These are phyloP conservation scores for Acrobasis repandana DNA, from an alignment of 2,888 invertebrate species.

Conservation along the genomic window DNA sequence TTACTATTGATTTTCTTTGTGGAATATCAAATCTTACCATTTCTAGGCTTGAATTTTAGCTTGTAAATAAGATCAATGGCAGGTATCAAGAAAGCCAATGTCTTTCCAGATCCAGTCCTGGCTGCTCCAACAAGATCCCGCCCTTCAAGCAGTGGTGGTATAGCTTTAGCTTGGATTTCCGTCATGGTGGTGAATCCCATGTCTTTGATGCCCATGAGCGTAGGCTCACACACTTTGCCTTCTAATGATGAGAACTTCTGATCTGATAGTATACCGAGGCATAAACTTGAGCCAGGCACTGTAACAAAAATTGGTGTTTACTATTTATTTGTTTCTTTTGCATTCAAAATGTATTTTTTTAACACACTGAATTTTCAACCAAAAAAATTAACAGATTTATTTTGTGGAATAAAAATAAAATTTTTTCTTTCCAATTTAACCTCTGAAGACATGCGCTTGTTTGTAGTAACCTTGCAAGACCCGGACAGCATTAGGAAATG, in stretches of 20 bases:
- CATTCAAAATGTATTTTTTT: too few relatives aligned
- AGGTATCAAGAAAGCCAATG: conserved; percentile 97
- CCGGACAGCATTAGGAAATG: too few relatives aligned
- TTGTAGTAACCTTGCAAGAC: too few relatives aligned
- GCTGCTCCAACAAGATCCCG: conserved; percentile 97
- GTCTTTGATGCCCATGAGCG: conserved; percentile 91
- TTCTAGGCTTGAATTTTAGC: conserved; percentile 94
- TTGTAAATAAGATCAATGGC: conserved; percentile 96
- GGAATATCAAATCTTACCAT: conserved; percentile 86
- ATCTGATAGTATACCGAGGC: conserved; percentile 84
- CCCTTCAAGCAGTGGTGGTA: conserved; percentile 95
- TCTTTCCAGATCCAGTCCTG: conserved; percentile 98
- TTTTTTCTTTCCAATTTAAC: too few relatives aligned
- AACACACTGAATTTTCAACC: too few relatives aligned
- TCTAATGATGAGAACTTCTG: conserved; percentile 82
- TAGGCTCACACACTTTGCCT: conserved; percentile 89
- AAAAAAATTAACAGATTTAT: too few relatives aligned
- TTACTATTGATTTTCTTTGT: too few relatives aligned
- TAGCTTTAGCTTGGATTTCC: conserved; percentile 95
- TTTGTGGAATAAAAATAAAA: too few relatives aligned
- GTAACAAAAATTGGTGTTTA: conserved; percentile 38
- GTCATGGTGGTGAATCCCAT: conserved; percentile 98
- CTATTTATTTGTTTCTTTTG: too few relatives aligned
- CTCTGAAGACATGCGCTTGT: too few relatives aligned
- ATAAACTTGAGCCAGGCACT: conserved; percentile 86